These are phyloP conservation scores for Erethizon dorsatum DNA, from an alignment of 2,797 vertebrate genomes.

Conservation along the genomic window DNA sequence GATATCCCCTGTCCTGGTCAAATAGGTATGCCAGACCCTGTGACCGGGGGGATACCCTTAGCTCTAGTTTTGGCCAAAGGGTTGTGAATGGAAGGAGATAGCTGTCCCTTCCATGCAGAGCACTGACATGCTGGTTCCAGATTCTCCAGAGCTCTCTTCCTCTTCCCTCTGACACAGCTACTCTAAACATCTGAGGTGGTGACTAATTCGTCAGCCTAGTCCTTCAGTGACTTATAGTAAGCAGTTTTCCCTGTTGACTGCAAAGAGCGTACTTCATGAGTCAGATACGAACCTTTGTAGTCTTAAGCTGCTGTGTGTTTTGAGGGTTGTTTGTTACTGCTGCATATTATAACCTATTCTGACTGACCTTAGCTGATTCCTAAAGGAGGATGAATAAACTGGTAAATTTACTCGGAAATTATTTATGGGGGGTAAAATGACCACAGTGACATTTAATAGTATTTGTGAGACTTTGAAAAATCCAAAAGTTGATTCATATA, in stretches of 20 bases:
- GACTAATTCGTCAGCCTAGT: neutral
- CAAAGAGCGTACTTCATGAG: neutral
- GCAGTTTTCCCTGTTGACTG: neutral
- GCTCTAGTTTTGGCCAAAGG: neutral
- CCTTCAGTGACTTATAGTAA: neutral
- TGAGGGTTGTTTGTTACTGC: neutral
- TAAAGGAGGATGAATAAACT: neutral
- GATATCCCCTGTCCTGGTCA: neutral
- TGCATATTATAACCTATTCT: neutral
- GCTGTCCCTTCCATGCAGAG: neutral
- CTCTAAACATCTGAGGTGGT: neutral
- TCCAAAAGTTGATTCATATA: neutral
- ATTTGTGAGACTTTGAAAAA: neutral
- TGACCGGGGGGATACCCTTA: accelerated
- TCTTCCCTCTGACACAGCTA: neutral
- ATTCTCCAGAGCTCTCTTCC: neutral
- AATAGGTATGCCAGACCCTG: neutral
- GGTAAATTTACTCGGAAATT: neutral
- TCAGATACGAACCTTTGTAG: neutral
- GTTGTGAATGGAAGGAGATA: neutral
- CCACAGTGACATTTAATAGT: neutral
- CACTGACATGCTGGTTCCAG: neutral
- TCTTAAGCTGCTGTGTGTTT: neutral
- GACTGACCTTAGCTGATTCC: neutral
- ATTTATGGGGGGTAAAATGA: conserved; percentile 31